phyloP scores from a whole-genome alignment of 2,888 invertebrate species.

The Lomographa bimaculata region DNA sequence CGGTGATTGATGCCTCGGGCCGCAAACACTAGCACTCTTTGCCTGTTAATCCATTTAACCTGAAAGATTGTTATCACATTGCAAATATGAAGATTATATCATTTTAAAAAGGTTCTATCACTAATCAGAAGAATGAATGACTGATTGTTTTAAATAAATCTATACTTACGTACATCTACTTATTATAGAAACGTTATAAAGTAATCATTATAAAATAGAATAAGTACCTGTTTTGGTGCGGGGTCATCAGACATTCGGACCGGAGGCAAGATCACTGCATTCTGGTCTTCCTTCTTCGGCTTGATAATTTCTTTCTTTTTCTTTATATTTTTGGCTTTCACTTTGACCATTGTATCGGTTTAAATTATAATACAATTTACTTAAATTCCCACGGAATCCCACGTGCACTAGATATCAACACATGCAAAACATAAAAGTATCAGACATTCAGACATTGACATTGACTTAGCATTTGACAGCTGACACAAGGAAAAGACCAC shows the following conservation, averaged over 20 bases:
- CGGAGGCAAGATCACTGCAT: slow-evolving; percentile 72
- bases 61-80: too few species aligned
- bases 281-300: slow-evolving; percentile 54
- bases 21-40: slow-evolving; percentile 96
- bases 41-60: slow-evolving; percentile 97
- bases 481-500: too few species aligned
- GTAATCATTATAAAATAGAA: too few species aligned
- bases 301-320: slow-evolving; percentile 57
- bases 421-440: too few species aligned
- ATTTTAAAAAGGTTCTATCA: too few species aligned
- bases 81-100: too few species aligned
- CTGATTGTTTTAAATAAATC: too few species aligned
- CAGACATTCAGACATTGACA: too few species aligned
- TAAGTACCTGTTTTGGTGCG: slow-evolving; percentile 88
- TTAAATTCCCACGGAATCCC: not conserved
- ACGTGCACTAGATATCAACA: slow-evolving; percentile 8
- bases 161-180: too few species aligned
- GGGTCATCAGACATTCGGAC: slow-evolving; percentile 89
- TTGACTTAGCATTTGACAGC: too few species aligned
- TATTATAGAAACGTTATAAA: too few species aligned
- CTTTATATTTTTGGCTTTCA: slow-evolving; percentile 64
- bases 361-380: not conserved
- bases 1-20: slow-evolving; percentile 96
- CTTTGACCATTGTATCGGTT: slow-evolving; percentile 58
- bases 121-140: too few species aligned